phyloP scores from a whole-genome alignment of 2,113 vertebrate genomes.

The Hipposideros armiger region DNA sequence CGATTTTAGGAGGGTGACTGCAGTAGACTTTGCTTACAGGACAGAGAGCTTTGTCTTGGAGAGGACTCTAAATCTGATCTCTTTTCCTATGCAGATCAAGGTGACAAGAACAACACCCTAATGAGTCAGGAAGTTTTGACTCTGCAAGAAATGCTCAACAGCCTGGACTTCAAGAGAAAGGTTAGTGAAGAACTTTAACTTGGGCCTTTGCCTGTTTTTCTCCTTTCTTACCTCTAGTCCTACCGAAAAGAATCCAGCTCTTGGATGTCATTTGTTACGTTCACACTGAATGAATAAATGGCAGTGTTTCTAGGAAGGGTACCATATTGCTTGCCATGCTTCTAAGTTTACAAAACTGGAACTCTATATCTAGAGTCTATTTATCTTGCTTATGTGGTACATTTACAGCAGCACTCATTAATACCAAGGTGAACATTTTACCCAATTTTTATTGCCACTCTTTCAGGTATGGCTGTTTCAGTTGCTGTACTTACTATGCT shows the following conservation, averaged over 20 bases:
- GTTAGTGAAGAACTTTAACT: conserved; percentile 81
- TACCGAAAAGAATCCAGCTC: background rate
- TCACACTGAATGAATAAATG: background rate
- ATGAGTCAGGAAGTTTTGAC: conserved; percentile 95
- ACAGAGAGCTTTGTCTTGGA: background rate
- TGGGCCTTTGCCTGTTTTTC: background rate
- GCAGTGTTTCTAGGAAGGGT: background rate
- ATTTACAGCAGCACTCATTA: background rate
- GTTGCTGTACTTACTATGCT: background rate
- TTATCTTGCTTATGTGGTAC: background rate
- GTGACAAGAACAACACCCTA: conserved; percentile 91
- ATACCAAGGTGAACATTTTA: background rate
- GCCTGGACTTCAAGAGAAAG: conserved; percentile 97
- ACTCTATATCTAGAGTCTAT: background rate
- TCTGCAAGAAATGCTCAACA: conserved; percentile 97
- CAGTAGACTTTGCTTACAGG: background rate
- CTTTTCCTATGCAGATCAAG: conserved; percentile 88
- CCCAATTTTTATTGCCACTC: background rate
- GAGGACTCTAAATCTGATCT: background rate
- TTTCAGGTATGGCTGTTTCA: conserved; percentile 53
- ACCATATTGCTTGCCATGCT: background rate
- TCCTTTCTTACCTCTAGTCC: background rate
- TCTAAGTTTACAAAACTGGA: background rate
- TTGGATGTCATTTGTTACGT: background rate
- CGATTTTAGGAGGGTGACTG: background rate